A percentile compares a stretch with the other conserved stretches of the same genome.
Conservation (phyloP, 2,797 vertebrate genomes). For the Leptodactylus fallax region DNA sequence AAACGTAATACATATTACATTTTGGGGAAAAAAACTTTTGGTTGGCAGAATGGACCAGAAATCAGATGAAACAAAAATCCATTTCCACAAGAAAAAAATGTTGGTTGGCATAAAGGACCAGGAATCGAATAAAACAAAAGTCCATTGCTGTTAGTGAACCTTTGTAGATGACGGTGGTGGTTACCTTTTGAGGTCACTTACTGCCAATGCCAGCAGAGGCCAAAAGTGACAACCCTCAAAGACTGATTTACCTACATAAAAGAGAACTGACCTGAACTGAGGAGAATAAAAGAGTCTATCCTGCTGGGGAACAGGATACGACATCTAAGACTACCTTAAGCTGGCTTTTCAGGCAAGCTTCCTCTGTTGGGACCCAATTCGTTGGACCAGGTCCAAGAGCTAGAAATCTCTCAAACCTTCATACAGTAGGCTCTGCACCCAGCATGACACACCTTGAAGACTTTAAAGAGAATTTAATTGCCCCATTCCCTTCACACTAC, state of each 20-base stretch:
- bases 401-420: conserved; percentile 29
- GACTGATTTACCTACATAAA: neutral
- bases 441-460: conserved; percentile 42
- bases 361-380: neutral
- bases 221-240: conserved; percentile 9
- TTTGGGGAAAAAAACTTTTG: too few species aligned
- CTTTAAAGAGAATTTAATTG: conserved; percentile 59
- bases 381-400: neutral
- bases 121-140: neutral
- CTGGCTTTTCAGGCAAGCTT: neutral
- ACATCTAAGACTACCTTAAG: neutral
- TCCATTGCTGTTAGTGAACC: neutral
- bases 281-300: neutral
- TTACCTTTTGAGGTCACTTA: neutral
- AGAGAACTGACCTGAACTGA: too few species aligned
- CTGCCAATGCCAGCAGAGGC: conserved; percentile 15
- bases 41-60: too few species aligned
- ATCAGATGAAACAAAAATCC: too few species aligned
- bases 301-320: conserved; percentile 14
- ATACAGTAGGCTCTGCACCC: conserved; percentile 24
- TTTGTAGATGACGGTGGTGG: neutral
- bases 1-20: too few species aligned
- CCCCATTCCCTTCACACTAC: conserved; percentile 49
- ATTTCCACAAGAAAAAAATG: too few species aligned
- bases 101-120: neutral